Evolutionary conservation across 2,797 vertebrate species (phyloP).

Genomic region (Varecia variegata): DNA sequence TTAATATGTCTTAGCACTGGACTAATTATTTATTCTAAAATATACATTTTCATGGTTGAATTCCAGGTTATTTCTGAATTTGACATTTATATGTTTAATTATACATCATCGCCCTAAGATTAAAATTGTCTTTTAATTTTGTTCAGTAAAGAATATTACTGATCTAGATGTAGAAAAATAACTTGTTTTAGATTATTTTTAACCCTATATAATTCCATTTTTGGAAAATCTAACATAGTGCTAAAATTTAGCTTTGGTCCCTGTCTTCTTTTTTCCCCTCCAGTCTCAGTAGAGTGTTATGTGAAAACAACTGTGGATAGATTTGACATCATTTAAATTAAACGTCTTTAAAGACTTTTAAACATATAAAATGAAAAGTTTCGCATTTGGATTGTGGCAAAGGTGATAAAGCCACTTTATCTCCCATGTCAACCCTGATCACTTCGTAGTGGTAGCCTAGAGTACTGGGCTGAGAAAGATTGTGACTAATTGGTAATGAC

Average conservation of each 20-base stretch:
- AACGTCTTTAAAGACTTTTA: background rate
- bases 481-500: background rate
- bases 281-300: background rate
- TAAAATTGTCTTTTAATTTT: conserved; percentile 58
- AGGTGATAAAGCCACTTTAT: background rate
- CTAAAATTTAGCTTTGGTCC: background rate
- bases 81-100: conserved; percentile 57
- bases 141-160: conserved; percentile 33
- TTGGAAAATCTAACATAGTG: background rate
- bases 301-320: background rate
- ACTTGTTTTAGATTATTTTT: conserved; percentile 32
- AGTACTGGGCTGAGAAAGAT: background rate
- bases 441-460: background rate
- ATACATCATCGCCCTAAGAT: conserved; percentile 21
- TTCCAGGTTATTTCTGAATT: conserved; percentile 52
- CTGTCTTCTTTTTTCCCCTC: background rate
- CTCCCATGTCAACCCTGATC: background rate
- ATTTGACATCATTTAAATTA: conserved; percentile 18
- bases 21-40: conserved; percentile 55
- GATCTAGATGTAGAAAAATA: background rate
- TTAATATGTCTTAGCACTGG: conserved; percentile 6
- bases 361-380: background rate
- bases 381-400: background rate
- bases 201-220: background rate
- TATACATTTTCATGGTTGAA: conserved; percentile 45